Evolutionary conservation across 2,888 invertebrate species (phyloP).

Genomic region (Tenthredo distinguenda): DNA sequence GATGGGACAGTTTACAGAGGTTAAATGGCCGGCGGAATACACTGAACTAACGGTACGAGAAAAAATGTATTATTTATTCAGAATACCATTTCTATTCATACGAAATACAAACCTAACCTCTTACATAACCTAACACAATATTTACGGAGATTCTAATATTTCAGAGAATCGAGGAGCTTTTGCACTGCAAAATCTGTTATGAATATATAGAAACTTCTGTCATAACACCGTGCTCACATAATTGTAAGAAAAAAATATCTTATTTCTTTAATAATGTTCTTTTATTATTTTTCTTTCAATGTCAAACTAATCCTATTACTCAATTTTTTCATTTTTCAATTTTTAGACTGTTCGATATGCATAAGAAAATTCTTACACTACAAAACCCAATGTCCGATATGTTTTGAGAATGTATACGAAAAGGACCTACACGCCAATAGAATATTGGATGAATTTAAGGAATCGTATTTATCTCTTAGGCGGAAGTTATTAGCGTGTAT

Average conservation of each 20-base stretch:
- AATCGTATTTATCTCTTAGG: conserved; percentile 70
- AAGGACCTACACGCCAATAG: conserved; percentile 79
- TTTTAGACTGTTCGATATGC: conserved; percentile 80
- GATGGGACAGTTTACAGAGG: conserved; percentile 60
- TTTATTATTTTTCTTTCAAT: background rate
- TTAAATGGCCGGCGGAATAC: conserved; percentile 69
- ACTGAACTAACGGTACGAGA: conserved; percentile 66
- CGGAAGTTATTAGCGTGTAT: conserved; percentile 70
- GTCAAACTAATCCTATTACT: background rate
- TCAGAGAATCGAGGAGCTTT: conserved; percentile 77
- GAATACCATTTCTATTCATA: background rate
- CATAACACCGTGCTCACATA: conserved; percentile 79
- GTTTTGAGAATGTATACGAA: conserved; percentile 78
- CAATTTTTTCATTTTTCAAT: conserved; percentile 42
- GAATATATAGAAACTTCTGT: conserved; percentile 79
- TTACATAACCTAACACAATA: conserved; percentile 2
- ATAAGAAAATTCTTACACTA: conserved; percentile 79
- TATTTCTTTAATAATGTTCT: background rate
- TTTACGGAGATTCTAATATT: conserved; percentile 57
- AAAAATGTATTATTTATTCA: background rate
- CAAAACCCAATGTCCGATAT: conserved; percentile 79
- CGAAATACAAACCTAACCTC: too few species aligned
- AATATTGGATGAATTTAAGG: conserved; percentile 77
- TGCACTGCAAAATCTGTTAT: conserved; percentile 79
- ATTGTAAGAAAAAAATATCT: conserved; percentile 71